A percentile compares a stretch with the other conserved stretches of the same genome.
Evolutionary conservation across 1,140 invertebrate genomes (phyloP).

Genomic region (Latrodectus geometricus): DNA sequence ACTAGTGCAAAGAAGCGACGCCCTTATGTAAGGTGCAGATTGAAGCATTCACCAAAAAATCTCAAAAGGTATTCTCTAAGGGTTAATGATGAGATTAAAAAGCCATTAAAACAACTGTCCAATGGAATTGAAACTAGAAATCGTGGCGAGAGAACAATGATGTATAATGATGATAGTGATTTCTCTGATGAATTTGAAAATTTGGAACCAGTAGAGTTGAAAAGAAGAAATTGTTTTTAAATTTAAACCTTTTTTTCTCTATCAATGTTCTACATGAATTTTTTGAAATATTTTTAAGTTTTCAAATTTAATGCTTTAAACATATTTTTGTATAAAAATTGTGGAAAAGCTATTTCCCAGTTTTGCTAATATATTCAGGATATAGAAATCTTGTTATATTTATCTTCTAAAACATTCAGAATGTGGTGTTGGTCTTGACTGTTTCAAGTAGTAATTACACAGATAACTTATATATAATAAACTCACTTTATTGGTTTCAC

Average conservation of each 20-base stretch:
- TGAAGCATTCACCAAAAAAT: neutral
- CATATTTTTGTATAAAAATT: neutral
- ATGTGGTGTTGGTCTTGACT: neutral
- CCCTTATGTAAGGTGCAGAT: neutral
- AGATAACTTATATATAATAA: too few relatives aligned
- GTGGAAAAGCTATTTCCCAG: too few relatives aligned
- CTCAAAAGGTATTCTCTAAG: neutral
- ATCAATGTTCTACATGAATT: neutral
- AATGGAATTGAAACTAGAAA: conserved; percentile 66
- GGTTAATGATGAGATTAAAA: neutral
- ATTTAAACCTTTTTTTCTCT: neutral
- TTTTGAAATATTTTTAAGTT: too few relatives aligned
- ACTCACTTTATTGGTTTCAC: too few relatives aligned
- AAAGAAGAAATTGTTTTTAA: neutral
- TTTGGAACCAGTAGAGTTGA: conserved; percentile 67
- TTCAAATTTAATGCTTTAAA: neutral
- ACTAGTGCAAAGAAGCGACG: neutral
- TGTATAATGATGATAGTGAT: conserved; percentile 67
- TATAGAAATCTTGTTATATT: neutral
- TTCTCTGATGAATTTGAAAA: conserved; percentile 66
- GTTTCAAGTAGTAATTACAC: too few relatives aligned
- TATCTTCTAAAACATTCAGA: neutral
- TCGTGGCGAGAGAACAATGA: conserved; percentile 67
- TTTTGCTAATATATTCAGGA: too few relatives aligned
- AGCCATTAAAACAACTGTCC: conserved; percentile 19